Evolutionary conservation across 2,797 vertebrate species (phyloP).

Genomic region (Crocodylus rhombifer): DNA sequence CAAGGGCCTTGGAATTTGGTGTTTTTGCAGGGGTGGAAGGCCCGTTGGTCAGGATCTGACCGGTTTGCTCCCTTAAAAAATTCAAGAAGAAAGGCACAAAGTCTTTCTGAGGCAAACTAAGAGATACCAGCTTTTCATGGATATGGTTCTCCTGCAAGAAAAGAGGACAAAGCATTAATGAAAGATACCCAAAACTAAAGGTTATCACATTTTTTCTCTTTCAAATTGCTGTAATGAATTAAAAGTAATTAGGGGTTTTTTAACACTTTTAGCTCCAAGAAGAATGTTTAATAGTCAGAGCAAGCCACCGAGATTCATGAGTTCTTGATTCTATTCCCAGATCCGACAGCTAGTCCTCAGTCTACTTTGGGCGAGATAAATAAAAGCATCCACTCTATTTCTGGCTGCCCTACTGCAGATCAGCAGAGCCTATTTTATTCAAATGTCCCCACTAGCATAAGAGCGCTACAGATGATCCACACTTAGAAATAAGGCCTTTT

Average conservation of each 20-base stretch:
- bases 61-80: constrained; percentile 95
- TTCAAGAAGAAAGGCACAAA: constrained; percentile 96
- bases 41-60: constrained; percentile 91
- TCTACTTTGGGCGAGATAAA: background rate
- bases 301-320: background rate
- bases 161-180: constrained; percentile 42
- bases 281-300: background rate
- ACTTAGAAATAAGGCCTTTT: background rate
- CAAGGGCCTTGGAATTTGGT: constrained; percentile 81
- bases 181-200: background rate
- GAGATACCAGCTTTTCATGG: constrained; percentile 69
- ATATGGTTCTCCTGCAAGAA: constrained; percentile 78
- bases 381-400: background rate
- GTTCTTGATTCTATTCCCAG: fast-evolving
- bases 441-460: background rate
- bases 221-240: background rate
- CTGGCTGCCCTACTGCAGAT: background rate
- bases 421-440: background rate
- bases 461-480: background rate
- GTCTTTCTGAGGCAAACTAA: constrained; percentile 86
- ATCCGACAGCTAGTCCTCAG: background rate
- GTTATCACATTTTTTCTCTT: background rate
- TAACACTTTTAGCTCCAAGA: background rate
- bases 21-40: constrained; percentile 95
- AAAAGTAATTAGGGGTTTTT: background rate